Evolutionary conservation across 2,113 vertebrate species (phyloP), one percentile per base, ranked within the genome.

Genomic region (Calidris pugnax): DNA sequence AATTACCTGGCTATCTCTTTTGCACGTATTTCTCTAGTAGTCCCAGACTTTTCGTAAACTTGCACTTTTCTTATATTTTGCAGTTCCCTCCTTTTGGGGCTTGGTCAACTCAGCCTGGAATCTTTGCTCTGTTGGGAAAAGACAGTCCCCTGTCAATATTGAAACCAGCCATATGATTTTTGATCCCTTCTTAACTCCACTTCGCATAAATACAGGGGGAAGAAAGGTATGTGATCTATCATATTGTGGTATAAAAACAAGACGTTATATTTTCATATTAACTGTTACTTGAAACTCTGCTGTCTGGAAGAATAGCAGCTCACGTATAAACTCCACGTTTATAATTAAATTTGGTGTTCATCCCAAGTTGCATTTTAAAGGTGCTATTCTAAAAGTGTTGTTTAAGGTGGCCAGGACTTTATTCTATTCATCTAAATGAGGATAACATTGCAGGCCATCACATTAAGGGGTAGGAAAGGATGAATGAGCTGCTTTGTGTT

Each of bases 141-240:
- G 99, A 75, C 99, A 99, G 98, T 99, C 99, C 2, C 99, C 99
- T 32, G 99, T 99, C 97, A 99, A 99, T 98, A 99, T 99, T 90
- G 99, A 99, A 98, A 99, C 99, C 94, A 99, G 99, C 97, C 99
- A 99, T 98, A 99, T 99, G 99, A 99, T 99, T 97, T 99, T 99
- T 89, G 99, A 99, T 97, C 99, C 99, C 55, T 99, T 99, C 97
- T 98, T 99, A 96, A 99, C 98, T 10, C 99, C 99, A 32, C 98
- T 99, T 78, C 99, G 99, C 79, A 99, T 99, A 92, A 99, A 99
- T 97, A 99, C 99, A 3, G 99, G 99, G 5, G 99, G 99, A 93
- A 98, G 98, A 93, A 99, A 99, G 99, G 99, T 99, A 99, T 95
- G 98, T 57, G 45, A 18, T 43, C 23, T 67, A 5, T 11, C 24